Conservation (phyloP, 2,797 vertebrate genomes). For the Mormyrus proboscirostris region DNA sequence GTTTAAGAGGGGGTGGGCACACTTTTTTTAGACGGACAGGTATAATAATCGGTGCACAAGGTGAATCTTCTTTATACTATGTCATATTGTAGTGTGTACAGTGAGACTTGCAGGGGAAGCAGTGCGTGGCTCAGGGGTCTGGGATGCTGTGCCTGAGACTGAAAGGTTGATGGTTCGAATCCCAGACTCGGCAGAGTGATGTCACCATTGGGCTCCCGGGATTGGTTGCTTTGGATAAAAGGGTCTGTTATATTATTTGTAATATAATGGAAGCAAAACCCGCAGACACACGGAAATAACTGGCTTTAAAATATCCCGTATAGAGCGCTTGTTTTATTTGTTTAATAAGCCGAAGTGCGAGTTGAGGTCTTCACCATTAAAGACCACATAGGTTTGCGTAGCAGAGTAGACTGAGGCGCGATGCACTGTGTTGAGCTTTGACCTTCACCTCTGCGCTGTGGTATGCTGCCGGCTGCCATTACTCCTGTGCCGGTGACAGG, state of each 20-base stretch:
- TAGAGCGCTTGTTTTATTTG: neutral
- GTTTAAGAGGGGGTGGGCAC: neutral
- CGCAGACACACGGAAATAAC: neutral
- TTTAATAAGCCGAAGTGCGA: neutral
- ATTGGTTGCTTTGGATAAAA: neutral
- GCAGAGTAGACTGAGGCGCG: neutral
- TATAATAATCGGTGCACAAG: neutral
- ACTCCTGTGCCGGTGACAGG: neutral
- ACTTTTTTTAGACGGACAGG: neutral
- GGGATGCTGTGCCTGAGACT: neutral
- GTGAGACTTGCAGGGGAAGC: neutral
- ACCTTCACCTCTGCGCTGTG: neutral
- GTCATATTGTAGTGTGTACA: neutral
- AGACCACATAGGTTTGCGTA: neutral
- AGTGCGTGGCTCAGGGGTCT: neutral
- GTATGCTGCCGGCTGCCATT: neutral
- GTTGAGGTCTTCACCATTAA: neutral
- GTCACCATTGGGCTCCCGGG: neutral
- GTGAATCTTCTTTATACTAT: neutral
- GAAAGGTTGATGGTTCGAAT: neutral
- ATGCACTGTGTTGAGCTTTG: neutral
- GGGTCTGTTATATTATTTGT: neutral
- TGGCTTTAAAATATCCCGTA: neutral
- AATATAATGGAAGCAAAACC: neutral
- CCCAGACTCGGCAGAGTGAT: neutral